Evolutionary conservation across 2,113 vertebrate species (phyloP).

Genomic region (Micromys minutus): DNA sequence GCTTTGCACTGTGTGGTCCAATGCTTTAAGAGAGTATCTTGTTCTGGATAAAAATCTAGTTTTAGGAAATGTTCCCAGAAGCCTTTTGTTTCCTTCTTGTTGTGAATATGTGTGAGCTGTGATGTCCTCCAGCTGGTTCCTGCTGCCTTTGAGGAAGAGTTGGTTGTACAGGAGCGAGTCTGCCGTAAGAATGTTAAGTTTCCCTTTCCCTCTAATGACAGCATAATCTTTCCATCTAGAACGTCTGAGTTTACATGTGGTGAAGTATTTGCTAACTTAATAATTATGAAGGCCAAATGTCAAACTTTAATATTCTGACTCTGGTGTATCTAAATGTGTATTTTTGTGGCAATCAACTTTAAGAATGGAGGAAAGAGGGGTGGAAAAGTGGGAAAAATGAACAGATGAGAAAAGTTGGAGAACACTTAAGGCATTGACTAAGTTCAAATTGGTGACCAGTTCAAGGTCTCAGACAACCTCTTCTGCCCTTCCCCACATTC

Average conservation of each 20-base stretch:
- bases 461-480: neutral
- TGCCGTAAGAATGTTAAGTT: neutral
- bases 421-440: neutral
- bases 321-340: neutral
- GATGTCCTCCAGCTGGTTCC: neutral
- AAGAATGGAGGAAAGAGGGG: neutral
- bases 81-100: neutral
- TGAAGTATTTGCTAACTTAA: neutral
- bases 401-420: neutral
- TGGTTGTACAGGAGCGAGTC: neutral
- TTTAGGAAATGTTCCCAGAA: neutral
- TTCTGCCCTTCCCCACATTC: fast-evolving
- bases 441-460: neutral
- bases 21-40: neutral
- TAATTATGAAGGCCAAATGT: neutral
- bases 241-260: neutral
- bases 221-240: neutral
- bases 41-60: neutral
- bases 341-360: neutral
- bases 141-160: neutral
- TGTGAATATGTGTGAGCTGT: neutral
- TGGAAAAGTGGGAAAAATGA: neutral
- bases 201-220: fast-evolving
- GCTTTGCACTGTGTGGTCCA: too few relatives aligned
- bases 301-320: neutral